phyloP scores from a whole-genome alignment of 2,888 invertebrate genomes.

The Eulithis testata region DNA sequence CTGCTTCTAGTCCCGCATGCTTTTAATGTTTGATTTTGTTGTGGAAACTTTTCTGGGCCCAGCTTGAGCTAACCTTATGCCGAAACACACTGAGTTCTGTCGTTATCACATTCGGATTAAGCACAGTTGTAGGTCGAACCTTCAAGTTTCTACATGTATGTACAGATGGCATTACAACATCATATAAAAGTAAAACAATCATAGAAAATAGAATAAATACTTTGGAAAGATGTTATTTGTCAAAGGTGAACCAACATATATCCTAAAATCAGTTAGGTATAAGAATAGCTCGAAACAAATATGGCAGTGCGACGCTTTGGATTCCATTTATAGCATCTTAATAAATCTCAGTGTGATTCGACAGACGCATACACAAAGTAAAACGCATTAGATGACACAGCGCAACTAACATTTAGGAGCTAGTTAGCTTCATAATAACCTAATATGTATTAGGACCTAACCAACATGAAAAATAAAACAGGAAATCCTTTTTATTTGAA shows the following conservation, averaged over 20 bases:
- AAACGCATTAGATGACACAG: slow-evolving; percentile 45
- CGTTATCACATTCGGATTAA: background rate
- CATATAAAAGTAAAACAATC: no score
- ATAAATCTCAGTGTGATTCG: slow-evolving; percentile 33
- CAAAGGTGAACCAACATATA: background rate
- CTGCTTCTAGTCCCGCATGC: slow-evolving; percentile 82
- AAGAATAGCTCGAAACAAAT: background rate
- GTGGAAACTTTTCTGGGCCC: slow-evolving; percentile 60
- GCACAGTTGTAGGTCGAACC: no score
- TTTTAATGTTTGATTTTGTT: slow-evolving; percentile 62
- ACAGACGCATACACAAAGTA: slow-evolving; percentile 46
- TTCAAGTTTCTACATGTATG: no score
- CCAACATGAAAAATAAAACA: background rate
- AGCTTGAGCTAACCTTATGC: slow-evolving; percentile 53
- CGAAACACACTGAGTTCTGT: slow-evolving; percentile 35
- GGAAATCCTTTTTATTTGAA: background rate
- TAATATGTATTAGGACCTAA: slow-evolving; percentile 5
- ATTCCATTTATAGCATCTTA: background rate
- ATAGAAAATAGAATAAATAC: no score
- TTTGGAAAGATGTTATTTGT: no score
- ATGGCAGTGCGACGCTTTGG: no score
- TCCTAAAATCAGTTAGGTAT: background rate
- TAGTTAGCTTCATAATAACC: slow-evolving; percentile 21
- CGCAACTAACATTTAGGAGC: slow-evolving; percentile 36
- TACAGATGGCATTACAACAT: no score